Base-by-base conservation (phyloP, 2,888 invertebrate species). In the Zygaena filipendulae region DNA sequence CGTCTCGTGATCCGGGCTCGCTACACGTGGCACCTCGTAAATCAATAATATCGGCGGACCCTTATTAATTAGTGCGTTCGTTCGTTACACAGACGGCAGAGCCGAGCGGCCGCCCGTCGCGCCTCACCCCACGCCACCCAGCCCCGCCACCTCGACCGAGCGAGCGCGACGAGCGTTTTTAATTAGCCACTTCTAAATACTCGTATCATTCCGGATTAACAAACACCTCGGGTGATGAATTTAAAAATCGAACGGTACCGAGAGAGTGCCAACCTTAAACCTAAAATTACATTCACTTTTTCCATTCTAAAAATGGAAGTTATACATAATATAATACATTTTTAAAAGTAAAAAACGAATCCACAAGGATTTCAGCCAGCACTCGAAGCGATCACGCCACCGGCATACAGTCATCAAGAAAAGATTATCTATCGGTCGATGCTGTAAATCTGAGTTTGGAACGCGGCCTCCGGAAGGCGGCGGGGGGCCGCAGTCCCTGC, bases 21-120 rank as follows among this genome's bases (percentile, higher is more conserved):
- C n/a, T n/a, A 55, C 53, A 57, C 61, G 59, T 56, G 54, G 52
- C 47, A 48, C 66, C 57, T 62, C 70, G 70, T 75, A 70, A 77
- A 77, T 77, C 75, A 75, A 77, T n/a, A n/a, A n/a, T 77, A 77
- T 75, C 70, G 70, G 56, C 69, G 66, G 71, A 69, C 74, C 74
- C 71, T 72, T 72, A 75, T 75, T 77, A 77, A 77, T 77, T 77
- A 75, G 74, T 71, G 72, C 72, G 74, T 74, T 71, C 68, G 60
- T 57, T n/a, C n/a, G n/a, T n/a, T 58, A 57, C 62, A 58, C n/a
- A n/a, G n/a, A n/a, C n/a, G n/a, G n/a, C 52, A 56, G 55, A 57
- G 59, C 53, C 55, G 53, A 55, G 53, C 53, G 46, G 45, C 41
- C 39, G 23, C 34, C 32, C 36, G 36, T 24, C 32, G 23, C 33